Evolutionary conservation across 2,888 invertebrate species (phyloP).

Genomic region (Liodrosophila aerea): DNA sequence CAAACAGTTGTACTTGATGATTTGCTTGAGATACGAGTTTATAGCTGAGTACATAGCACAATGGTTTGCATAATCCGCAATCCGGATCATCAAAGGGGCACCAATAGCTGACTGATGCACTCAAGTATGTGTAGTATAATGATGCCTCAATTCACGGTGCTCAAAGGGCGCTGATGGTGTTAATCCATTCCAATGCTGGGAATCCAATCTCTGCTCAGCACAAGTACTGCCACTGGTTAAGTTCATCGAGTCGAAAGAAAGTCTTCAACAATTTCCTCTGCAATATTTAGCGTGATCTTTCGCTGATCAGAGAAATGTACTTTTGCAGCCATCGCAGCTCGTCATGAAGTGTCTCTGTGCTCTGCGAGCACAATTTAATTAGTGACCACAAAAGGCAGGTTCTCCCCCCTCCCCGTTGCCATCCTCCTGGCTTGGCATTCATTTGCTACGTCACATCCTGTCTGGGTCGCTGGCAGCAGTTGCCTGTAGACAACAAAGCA

Average conservation of each 20-base stretch:
- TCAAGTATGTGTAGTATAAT: background rate
- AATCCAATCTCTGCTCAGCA: too few species aligned
- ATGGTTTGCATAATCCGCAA: slow-evolving; percentile 52
- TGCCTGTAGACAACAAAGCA: slow-evolving; percentile 21
- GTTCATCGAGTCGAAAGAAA: too few species aligned
- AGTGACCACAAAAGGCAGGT: slow-evolving; percentile 15
- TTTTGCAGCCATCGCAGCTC: slow-evolving; percentile 12
- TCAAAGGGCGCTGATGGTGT: too few species aligned
- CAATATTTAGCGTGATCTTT: slow-evolving; percentile 48
- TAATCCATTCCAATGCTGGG: too few species aligned
- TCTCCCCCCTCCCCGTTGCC: background rate
- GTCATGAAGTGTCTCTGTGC: background rate
- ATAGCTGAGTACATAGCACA: slow-evolving; percentile 25
- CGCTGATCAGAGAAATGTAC: slow-evolving; percentile 46
- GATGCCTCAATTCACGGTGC: background rate
- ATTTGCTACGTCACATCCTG: slow-evolving; percentile 30
- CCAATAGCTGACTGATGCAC: slow-evolving; percentile 4
- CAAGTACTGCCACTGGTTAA: too few species aligned
- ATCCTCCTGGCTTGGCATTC: background rate
- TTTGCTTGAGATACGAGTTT: too few species aligned
- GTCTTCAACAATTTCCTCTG: too few species aligned
- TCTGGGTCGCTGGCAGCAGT: slow-evolving; percentile 11
- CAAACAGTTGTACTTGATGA: too few species aligned
- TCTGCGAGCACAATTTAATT: slow-evolving; percentile 35
- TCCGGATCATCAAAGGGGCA: slow-evolving; percentile 33